Conservation (phyloP, 2,113 vertebrate species). For the Microcebus murinus region DNA sequence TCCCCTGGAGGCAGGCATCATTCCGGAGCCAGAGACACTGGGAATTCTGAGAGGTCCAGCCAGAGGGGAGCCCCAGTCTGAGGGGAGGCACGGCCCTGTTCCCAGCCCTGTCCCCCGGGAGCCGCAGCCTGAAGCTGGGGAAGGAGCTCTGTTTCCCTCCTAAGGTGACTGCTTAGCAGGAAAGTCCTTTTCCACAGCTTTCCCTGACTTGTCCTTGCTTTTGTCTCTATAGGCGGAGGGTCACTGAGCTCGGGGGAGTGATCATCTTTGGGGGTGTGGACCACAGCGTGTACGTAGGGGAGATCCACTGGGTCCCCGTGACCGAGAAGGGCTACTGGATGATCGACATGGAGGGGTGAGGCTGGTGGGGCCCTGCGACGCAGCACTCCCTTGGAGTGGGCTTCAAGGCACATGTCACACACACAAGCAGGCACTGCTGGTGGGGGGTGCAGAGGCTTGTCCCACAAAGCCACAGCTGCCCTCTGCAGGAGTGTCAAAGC, state of each 20-base stretch:
- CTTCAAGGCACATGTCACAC: not conserved
- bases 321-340: conserved; percentile 87
- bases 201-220: not conserved
- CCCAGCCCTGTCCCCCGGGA: not conserved
- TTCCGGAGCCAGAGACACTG: not conserved
- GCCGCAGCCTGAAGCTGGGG: not conserved
- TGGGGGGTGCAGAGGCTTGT: too few species aligned
- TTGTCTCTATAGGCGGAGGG: conserved; percentile 25
- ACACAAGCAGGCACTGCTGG: not conserved
- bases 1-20: not conserved
- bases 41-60: not conserved
- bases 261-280: conserved; percentile 86
- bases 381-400: not conserved
- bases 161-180: too few species aligned
- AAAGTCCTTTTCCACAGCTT: not conserved
- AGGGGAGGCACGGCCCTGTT: not conserved
- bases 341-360: conserved; percentile 88
- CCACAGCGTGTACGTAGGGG: conserved; percentile 76
- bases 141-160: not conserved
- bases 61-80: not conserved
- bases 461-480: not conserved
- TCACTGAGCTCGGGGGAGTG: conserved; percentile 74
- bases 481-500: not conserved
- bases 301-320: conserved; percentile 85
- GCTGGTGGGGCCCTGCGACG: fast-evolving